These are phyloP conservation scores for Drosophila seclusa DNA, from an alignment of 2,888 invertebrate species.

Conservation along the genomic window DNA sequence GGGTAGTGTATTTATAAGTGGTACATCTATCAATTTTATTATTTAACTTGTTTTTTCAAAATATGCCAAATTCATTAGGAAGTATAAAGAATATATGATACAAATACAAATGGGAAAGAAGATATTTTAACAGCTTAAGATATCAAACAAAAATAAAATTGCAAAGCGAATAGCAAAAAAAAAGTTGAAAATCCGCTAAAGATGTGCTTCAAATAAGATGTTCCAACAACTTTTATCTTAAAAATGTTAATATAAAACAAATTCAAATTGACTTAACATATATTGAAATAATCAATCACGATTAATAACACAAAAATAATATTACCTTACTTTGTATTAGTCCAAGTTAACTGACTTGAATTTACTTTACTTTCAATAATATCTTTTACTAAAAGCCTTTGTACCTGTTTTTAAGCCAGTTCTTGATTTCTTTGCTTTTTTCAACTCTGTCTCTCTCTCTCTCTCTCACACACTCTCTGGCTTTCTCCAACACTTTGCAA, in stretches of 20 bases:
- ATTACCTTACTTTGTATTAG: neutral
- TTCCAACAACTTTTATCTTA: neutral
- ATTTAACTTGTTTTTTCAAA: neutral
- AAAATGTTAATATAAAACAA: neutral
- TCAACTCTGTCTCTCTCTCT: neutral
- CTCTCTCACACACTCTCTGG: neutral
- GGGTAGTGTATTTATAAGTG: neutral
- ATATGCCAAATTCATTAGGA: neutral
- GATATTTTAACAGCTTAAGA: neutral
- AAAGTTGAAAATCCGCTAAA: neutral
- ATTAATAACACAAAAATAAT: neutral
- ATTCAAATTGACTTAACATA: neutral
- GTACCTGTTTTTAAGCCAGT: neutral
- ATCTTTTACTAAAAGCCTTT: neutral
- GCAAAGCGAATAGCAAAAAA: neutral
- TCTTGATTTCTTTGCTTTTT: neutral
- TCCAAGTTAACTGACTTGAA: neutral
- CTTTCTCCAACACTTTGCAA: neutral
- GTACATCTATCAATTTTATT: neutral
- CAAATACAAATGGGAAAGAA: neutral
- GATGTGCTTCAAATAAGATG: neutral
- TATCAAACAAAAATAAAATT: neutral
- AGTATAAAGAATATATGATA: neutral
- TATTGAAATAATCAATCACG: neutral
- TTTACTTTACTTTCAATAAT: neutral